Base-by-base conservation (phyloP, 2,888 invertebrate species). In the Stegophylla sp. region DNA sequence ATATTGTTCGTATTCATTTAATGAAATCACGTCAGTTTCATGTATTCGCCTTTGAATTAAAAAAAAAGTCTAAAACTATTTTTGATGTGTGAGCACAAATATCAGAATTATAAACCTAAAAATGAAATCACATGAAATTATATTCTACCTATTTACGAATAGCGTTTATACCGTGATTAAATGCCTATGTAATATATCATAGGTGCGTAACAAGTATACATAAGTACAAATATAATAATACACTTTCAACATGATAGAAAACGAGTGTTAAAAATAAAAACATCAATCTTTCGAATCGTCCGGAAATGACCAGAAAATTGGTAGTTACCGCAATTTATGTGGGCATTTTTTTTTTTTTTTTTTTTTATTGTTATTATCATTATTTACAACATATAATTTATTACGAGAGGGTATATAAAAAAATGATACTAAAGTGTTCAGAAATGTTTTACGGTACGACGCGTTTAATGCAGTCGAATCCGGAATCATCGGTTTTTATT, bases 401-500 rank as follows among this genome's bases (percentile, higher is more conserved):
- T 43, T 66, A 41, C 56, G 43, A 20, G n/a, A n/a, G n/a, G n/a
- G n/a, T n/a, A 53, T 3, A 17, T 51, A 51, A 51, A 51, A 48
- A 51, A 56, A 23, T 2, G 56, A 20, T 20, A 20, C 56, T 74
- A 48, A 74, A 61, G 26, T 34, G n/a, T 63, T 20, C 28, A 20
- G 10, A 20, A 74, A 63, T 15, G 48, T 1, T 74, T 63, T 48
- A 74, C 48, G 7, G 17, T 59, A 71, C 53, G 71, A 71, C 23
- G 71, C 34, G 53, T 71, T 71, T 71, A 71, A 71, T 41, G 71
- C 10, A 71, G 34, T 71, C 51, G 51, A 71, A 53, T 53, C 34
- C 53, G 41, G 71, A 41, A 71, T 28, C 71, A 34, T 34, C n/a
- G 1, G n/a, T 71, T 71, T 71, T 71, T 71, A 71, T 53, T 71